Percentiles rank a stretch among this genome's conserved stretches.
phyloP scores from a whole-genome alignment of 92 coral and sea anemone genomes.

The Ricordea florida region DNA sequence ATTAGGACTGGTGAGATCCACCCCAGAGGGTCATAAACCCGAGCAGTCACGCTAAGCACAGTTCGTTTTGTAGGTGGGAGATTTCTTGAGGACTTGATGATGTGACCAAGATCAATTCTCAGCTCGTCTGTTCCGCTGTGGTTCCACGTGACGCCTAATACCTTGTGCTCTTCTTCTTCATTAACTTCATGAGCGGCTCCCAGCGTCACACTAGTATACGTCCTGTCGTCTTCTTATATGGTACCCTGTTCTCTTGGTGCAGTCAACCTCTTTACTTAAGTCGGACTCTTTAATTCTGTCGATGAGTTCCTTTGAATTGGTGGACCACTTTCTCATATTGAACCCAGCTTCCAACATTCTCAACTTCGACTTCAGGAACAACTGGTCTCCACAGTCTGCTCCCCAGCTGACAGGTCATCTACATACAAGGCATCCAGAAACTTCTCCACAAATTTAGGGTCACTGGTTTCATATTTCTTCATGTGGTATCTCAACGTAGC shows the following conservation, averaged over 20 bases:
- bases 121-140: constrained; percentile 60
- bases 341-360: constrained; percentile 56
- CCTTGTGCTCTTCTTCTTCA: constrained; percentile 26
- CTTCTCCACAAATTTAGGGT: constrained; percentile 55
- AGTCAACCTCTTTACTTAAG: background rate
- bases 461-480: constrained; percentile 32
- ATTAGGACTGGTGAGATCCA: constrained; percentile 46
- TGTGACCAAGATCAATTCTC: constrained; percentile 13
- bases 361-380: constrained; percentile 44
- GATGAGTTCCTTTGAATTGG: constrained; percentile 50
- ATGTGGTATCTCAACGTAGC: constrained; percentile 42
- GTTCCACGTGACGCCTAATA: constrained; percentile 58
- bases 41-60: constrained; percentile 31
- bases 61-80: background rate
- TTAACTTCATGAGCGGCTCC: constrained; percentile 8
- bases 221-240: background rate
- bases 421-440: constrained; percentile 59
- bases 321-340: constrained; percentile 53
- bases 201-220: constrained; percentile 3
- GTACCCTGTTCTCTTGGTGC: background rate
- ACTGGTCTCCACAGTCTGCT: background rate
- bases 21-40: constrained; percentile 57
- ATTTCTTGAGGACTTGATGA: constrained; percentile 1
- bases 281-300: constrained; percentile 12
- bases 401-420: constrained; percentile 58